Base-by-base conservation (phyloP, 2,797 vertebrate genomes). In the Phalloptychus januarius region DNA sequence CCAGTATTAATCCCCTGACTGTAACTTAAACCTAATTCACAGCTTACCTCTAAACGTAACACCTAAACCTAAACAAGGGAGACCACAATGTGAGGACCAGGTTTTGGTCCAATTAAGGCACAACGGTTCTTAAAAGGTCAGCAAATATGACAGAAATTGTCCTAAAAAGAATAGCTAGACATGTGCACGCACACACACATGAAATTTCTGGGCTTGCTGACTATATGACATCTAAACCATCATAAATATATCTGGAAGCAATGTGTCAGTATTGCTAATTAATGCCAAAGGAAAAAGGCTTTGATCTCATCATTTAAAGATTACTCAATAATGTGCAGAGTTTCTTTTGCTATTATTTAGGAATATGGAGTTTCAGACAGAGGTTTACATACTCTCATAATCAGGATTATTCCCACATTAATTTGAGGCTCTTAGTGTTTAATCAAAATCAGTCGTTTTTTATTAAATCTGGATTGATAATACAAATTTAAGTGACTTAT, bases 161-260 rank as follows among this genome's bases (percentile, higher is more conserved):
- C n/a, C n/a, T n/a, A n/a, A n/a, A n/a, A n/a, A n/a, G n/a, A n/a
- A n/a, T n/a, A n/a, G n/a, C n/a, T n/a, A n/a, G n/a, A n/a, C n/a
- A n/a, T n/a, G n/a, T n/a, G n/a, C n/a, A n/a, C n/a, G n/a, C 33
- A 52, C 20, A 38, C 46, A n/a, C 42, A 54, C 28, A 52, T 10
- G 15, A 1, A 1, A 36, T 20, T 63, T 18, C 31, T 8, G 8
- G 58, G 79, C 72, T 58, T 33, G 75, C 80, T 87, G 75, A 74
- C n/a, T 83, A 84, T 82, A 84, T 88, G 70, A 79, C 89, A 85
- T 91, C 36, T 89, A 92, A 85, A 86, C 91, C 88, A 80, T 76
- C 13, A 46, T 46, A 16, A 5, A 16, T 4, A 46, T 50, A 54
- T 80, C 83, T 46, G 67, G 77, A 79, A 74, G 71, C 65, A 76